Evolutionary conservation across 37 sponge, comb jelly and placozoan species (phyloP).

Genomic region (Cliona cf. orientalis): DNA sequence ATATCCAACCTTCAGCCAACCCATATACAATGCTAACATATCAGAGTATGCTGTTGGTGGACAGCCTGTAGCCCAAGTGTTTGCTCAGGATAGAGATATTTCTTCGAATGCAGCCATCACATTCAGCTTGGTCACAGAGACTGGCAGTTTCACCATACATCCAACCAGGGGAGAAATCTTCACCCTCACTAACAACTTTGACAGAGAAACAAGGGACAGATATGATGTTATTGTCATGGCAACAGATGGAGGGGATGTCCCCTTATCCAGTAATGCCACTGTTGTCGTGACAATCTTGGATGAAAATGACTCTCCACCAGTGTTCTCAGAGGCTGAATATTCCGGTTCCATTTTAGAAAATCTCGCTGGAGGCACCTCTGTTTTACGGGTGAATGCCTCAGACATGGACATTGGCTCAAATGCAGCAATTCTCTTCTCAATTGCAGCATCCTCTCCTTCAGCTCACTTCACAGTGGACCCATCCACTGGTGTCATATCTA

Average conservation of each 20-base stretch:
- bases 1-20: constrained; percentile 47
- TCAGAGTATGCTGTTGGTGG: constrained; percentile 40
- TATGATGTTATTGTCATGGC: constrained; percentile 73
- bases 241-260: constrained; percentile 56
- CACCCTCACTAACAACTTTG: constrained; percentile 26
- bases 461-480: constrained; percentile 49
- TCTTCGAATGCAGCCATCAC: constrained; percentile 59
- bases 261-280: constrained; percentile 41
- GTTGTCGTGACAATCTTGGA: constrained; percentile 71
- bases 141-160: constrained; percentile 56
- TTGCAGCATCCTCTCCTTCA: constrained; percentile 19
- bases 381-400: constrained; percentile 23
- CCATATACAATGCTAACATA: constrained; percentile 18
- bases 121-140: constrained; percentile 14
- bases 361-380: not conserved
- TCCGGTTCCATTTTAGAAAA: constrained; percentile 38
- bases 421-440: constrained; percentile 32
- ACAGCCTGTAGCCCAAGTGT: constrained; percentile 19
- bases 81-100: constrained; percentile 58
- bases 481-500: constrained; percentile 33
- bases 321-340: constrained; percentile 43
- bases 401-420: constrained; percentile 68
- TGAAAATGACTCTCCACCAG: constrained; percentile 78
- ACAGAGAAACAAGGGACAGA: constrained; percentile 32
- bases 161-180: constrained; percentile 48